These are phyloP conservation scores for Pocota personata DNA, from an alignment of 2,888 invertebrate genomes.

Conservation along the genomic window DNA sequence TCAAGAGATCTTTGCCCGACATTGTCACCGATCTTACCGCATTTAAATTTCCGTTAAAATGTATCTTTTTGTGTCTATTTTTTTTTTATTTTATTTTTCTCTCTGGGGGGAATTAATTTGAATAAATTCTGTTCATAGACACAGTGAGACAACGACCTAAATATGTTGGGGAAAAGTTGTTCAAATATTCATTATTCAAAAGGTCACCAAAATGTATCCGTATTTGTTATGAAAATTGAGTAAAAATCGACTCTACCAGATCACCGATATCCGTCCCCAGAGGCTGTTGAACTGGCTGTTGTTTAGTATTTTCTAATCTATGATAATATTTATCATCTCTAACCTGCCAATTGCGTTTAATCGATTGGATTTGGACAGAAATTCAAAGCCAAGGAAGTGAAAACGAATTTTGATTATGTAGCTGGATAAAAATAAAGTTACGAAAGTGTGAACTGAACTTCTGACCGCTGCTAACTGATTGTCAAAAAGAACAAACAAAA, in stretches of 20 bases:
- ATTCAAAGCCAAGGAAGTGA: neutral
- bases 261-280: neutral
- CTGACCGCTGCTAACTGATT: neutral
- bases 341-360: neutral
- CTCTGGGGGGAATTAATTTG: conserved; percentile 16
- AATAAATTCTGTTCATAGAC: conserved; percentile 30
- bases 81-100: neutral
- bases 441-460: conserved; percentile 30
- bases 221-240: neutral
- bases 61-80: neutral
- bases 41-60: conserved; percentile 44
- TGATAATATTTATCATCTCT: neutral
- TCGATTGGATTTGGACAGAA: neutral
- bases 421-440: conserved; percentile 10
- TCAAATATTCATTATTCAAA: neutral
- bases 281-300: conserved; percentile 7
- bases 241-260: neutral
- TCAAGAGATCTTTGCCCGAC: conserved; percentile 20
- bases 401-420: conserved; percentile 18
- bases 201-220: conserved; percentile 4
- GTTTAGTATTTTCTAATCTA: conserved; percentile 2
- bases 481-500: neutral
- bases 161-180: conserved; percentile 16
- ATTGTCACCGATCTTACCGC: conserved; percentile 25
- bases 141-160: neutral